Base-by-base conservation (phyloP, 2,888 invertebrate genomes). In the Mylabris sibirica region DNA sequence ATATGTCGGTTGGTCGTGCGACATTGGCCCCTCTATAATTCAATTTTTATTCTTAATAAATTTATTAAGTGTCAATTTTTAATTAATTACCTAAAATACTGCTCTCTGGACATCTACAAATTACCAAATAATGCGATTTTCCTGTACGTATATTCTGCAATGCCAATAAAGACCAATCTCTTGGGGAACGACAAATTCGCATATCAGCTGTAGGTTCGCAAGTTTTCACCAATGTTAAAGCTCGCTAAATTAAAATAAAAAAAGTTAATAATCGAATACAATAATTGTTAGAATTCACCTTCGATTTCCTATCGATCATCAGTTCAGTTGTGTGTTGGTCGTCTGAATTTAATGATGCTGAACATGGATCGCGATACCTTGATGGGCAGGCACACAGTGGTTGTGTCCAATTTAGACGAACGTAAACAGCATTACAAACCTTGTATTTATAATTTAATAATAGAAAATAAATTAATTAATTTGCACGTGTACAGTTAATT, bases 351-450 rank as follows among this genome's bases (percentile, higher is more conserved):
- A 95, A 88, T 77, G 94, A 94, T 61, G 95, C 96, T 64, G 96
- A 96, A 86, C 96, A 97, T 57, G 96, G 96, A 86, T 95, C 94
- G 77, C 94, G 88, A 86, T 95, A 95, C 79, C 95, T 89, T 75
- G 93, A 91, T 60, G 96, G 95, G 85, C 97, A 97, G 72, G 96
- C 95, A 86, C 96, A 97, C 71, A 97, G 87, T 4, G 96, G 96
- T 84, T 96, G 96, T 63, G 96, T 96, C 87, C 95, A 95, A 87
- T 97, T 96, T 74, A 96, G 87, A 69, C 96, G 88, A 68, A 96
- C 94, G 86, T 96, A 97, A 72, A 97, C 96, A 1, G 97, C 96
- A 84, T 96, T 96, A 87, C 96, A 97, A 76, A 95, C 95, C 92
- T 93, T 41, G 34, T 17, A 3, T 34, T n/a, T n/a, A n/a, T 26